Percentiles rank a stretch among this genome's conserved stretches.
phyloP scores from a whole-genome alignment of 2,797 vertebrate genomes.

The Fringilla coelebs region DNA sequence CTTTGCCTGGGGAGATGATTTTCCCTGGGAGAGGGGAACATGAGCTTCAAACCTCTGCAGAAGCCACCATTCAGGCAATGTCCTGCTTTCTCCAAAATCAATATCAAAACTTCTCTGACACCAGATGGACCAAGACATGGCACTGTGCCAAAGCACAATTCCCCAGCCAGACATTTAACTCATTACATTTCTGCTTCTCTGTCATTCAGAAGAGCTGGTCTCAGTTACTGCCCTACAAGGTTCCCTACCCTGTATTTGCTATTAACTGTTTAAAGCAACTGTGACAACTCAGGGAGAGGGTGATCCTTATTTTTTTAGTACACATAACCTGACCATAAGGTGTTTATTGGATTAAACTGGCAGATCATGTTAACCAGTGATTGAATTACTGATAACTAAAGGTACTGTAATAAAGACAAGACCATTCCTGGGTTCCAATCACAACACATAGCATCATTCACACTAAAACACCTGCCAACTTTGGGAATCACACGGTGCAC shows the following conservation, averaged over 20 bases:
- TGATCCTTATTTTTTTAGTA: constrained; percentile 12
- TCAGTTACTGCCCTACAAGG: not conserved
- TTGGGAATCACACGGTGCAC: not conserved
- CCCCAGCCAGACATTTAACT: constrained; percentile 20
- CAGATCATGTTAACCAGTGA: constrained; percentile 58
- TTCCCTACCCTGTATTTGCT: not conserved
- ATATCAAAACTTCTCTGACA: not conserved
- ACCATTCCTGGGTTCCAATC: not conserved
- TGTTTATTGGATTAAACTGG: constrained; percentile 62
- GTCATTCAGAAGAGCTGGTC: not conserved
- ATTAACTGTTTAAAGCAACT: not conserved
- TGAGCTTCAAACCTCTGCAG: not conserved
- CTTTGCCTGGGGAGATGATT: not conserved
- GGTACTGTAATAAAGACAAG: constrained; percentile 15
- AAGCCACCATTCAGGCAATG: not conserved
- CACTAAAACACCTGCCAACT: not conserved
- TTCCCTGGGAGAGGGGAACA: not conserved
- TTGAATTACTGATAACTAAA: constrained; percentile 57
- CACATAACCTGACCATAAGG: constrained; percentile 46
- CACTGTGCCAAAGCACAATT: not conserved
- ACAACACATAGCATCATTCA: not conserved
- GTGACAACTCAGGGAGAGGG: not conserved
- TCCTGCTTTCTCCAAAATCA: not conserved
- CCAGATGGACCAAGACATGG: not conserved
- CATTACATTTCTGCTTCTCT: not conserved